A percentile compares a stretch with the other conserved stretches of the same genome.
Conservation (phyloP, 2,888 invertebrate species). For the Harpagoxenus sublaevis region DNA sequence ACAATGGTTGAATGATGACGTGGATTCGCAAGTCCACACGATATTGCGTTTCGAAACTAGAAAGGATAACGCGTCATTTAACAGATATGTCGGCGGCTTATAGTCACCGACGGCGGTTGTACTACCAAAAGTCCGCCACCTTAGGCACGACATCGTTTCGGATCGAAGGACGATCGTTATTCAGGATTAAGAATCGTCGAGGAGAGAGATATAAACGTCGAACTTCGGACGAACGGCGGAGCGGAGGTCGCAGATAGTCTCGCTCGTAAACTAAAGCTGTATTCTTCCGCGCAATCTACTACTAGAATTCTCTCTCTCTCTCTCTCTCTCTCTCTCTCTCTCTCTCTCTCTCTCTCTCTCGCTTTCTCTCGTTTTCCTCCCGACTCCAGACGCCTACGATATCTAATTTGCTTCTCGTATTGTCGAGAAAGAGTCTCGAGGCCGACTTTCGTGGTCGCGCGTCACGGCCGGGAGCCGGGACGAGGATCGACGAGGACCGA, state of each 20-base stretch:
- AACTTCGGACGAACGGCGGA: background rate
- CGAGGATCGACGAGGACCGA: constrained; percentile 40
- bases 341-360: background rate
- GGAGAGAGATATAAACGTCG: constrained; percentile 54
- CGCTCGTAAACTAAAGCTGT: constrained; percentile 4
- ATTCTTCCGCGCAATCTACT: background rate
- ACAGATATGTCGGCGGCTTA: constrained; percentile 49
- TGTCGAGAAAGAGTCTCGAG: background rate
- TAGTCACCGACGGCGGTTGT: background rate
- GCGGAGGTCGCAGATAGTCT: background rate
- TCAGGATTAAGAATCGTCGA: constrained; percentile 70
- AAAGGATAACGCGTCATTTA: constrained; percentile 43
- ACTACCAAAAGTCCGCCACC: constrained; percentile 58
- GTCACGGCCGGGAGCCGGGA: background rate
- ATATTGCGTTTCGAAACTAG: constrained; percentile 41
- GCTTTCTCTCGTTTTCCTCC: background rate
- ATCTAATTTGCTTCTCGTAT: constrained; percentile 11
- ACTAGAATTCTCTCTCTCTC: background rate
- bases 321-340: background rate
- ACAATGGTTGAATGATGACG: background rate
- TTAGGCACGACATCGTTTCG: constrained; percentile 50
- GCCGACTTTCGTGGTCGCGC: background rate
- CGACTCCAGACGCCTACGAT: constrained; percentile 10
- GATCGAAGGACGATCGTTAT: constrained; percentile 70
- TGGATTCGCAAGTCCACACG: constrained; percentile 57